Evolutionary conservation across 2,113 vertebrate species (phyloP).

Genomic region (Crotalus helleri): DNA sequence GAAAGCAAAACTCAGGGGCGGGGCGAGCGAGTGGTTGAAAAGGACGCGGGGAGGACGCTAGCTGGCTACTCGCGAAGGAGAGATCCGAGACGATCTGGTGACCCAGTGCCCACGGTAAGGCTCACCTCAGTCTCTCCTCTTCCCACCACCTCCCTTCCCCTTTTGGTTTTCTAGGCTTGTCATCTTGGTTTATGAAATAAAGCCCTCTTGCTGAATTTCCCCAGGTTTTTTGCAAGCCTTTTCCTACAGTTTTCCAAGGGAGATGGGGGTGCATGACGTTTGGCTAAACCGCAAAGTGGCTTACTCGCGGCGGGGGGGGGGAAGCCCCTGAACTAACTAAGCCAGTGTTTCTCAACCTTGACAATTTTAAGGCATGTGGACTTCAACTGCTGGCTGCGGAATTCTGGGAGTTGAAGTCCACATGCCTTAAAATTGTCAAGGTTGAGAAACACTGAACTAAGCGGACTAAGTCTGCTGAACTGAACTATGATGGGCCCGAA

Average conservation of each 20-base stretch:
- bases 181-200: neutral
- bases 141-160: fast-evolving
- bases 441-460: neutral
- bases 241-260: neutral
- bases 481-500: neutral
- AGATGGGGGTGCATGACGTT: neutral
- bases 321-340: neutral
- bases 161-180: neutral
- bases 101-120: neutral
- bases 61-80: neutral
- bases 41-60: fast-evolving
- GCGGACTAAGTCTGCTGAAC: neutral
- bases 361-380: too few species aligned
- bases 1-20: slow-evolving; percentile 50
- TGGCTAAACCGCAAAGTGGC: neutral
- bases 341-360: too few species aligned
- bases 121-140: neutral
- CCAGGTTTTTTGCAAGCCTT: neutral
- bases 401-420: too few species aligned
- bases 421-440: too few species aligned
- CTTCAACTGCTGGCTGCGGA: too few species aligned
- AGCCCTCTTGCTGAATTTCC: neutral
- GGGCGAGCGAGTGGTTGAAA: neutral
- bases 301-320: neutral
- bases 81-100: fast-evolving